Conservation (phyloP, 2,888 invertebrate species). For the Agrenia bidenticulata region DNA sequence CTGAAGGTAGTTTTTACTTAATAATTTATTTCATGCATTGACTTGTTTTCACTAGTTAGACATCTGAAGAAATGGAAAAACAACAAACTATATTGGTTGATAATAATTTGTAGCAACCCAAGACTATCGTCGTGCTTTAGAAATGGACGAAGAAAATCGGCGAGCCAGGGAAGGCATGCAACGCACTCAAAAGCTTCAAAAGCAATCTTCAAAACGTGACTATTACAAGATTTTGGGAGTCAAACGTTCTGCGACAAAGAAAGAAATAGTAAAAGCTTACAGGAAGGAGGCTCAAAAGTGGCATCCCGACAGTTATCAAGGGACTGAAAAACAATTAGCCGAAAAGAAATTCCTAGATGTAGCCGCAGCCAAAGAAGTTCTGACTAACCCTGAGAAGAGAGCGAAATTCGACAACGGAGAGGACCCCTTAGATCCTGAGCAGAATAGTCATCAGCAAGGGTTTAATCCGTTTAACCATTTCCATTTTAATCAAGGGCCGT, state of each 20-base stretch:
- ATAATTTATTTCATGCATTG: slow-evolving; percentile 5
- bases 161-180: slow-evolving; percentile 86
- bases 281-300: slow-evolving; percentile 94
- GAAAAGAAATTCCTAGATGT: slow-evolving; percentile 98
- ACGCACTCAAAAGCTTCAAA: slow-evolving; percentile 86
- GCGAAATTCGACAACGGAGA: slow-evolving; percentile 90
- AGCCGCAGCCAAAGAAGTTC: slow-evolving; percentile 96
- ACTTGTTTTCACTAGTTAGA: no score
- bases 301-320: slow-evolving; percentile 94
- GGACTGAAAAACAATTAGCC: slow-evolving; percentile 87
- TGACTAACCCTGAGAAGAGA: slow-evolving; percentile 76
- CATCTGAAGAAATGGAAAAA: no score
- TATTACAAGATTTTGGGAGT: slow-evolving; percentile 97
- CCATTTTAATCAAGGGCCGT: slow-evolving; percentile 77
- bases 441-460: slow-evolving; percentile 62
- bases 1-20: slow-evolving; percentile 67
- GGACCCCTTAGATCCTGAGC: slow-evolving; percentile 96
- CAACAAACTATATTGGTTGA: slow-evolving; percentile 1
- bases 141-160: slow-evolving; percentile 74
- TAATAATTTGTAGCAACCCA: slow-evolving; percentile 68
- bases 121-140: slow-evolving; percentile 81
- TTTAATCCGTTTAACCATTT: slow-evolving; percentile 73
- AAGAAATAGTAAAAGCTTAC: slow-evolving; percentile 93
- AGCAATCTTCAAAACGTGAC: slow-evolving; percentile 87
- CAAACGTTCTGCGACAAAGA: slow-evolving; percentile 83